phyloP scores from a whole-genome alignment of 2,888 invertebrate species.

The Lasiommata megera region DNA sequence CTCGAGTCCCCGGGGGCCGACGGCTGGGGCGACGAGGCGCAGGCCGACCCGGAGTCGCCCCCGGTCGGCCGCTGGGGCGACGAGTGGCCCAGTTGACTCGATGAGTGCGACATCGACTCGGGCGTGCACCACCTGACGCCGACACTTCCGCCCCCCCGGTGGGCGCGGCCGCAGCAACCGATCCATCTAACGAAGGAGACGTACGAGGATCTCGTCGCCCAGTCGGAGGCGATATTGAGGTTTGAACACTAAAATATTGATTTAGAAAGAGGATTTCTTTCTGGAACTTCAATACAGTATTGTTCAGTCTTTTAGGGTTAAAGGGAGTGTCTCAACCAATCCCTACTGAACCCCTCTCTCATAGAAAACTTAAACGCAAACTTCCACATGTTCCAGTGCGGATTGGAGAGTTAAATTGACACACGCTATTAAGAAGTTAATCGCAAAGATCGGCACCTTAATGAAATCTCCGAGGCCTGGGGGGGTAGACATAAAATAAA shows the following conservation, averaged over 20 bases:
- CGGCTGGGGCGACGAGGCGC: constrained; percentile 36
- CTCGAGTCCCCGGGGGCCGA: constrained; percentile 48
- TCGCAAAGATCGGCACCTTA: no score
- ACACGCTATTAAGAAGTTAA: no score
- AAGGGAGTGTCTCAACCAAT: no score
- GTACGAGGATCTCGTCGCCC: constrained; percentile 90
- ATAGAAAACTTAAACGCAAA: no score
- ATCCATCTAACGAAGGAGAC: constrained; percentile 65
- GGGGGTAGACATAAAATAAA: no score
- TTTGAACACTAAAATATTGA: not conserved
- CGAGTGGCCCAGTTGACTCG: constrained; percentile 99
- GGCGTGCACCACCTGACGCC: constrained; percentile 52
- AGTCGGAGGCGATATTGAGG: constrained; percentile 90
- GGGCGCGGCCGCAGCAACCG: constrained; percentile 51
- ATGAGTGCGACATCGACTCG: constrained; percentile 68
- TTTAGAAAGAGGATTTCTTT: no score
- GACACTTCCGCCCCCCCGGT: constrained; percentile 61
- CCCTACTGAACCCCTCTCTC: no score
- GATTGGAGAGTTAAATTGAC: no score
- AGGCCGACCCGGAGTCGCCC: constrained; percentile 83
- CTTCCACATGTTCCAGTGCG: no score
- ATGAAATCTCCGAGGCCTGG: no score
- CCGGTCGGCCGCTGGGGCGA: constrained; percentile 95
- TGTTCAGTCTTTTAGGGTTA: no score
- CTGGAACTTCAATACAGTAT: no score